Base-by-base conservation (phyloP, 2,113 vertebrate species). In the Cranoglanis bouderius region DNA sequence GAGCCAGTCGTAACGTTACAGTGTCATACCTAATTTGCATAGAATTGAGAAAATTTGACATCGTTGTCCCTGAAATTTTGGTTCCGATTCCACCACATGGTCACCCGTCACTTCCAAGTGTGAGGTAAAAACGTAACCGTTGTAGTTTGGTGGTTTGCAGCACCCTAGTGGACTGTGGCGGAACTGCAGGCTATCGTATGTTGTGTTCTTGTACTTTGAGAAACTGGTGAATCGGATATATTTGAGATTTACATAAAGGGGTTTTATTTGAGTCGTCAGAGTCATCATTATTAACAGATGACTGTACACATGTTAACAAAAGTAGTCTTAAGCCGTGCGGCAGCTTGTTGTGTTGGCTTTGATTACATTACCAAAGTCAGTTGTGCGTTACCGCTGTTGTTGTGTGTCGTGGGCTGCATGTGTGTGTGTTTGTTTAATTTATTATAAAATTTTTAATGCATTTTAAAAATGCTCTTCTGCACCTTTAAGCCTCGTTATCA, bases 401-500 rank as follows among this genome's bases (percentile, higher is more conserved):
- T n/a, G 53, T 19, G 6, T 55, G 51, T 82, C 5, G 5, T 53
- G 83, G 29, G 53, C 53, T 82, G 53, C 40, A 61, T 57, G 43
- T 46, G 43, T 43, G 3, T 43, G 43, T 6, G 43, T 57, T 53
- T 57, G 18, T 82, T 57, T 84, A 3, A 49, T 65, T 65, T 18
- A 78, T 40, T 57, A 43, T 26, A 6, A 2, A 21, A 21, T 75
- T 24, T 81, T 21, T 57, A 14, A 29, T 82, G 49, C n/a, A 70
- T 87, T 80, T 82, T n/a, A 8, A 61, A 46, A 63, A 51, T 35
- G 72, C 61, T 70, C 84, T 63, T 59, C 70, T 32, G 67, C 74
- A 87, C 88, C 84, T 89, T 86, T 77, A 57, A 74, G 75, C 85
- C 78, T 87, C 49, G 46, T 72, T 43, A 32, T 46, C 59, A 26